Evolutionary conservation across 2,888 invertebrate species (phyloP).

Genomic region (Agrotis ipsilon): DNA sequence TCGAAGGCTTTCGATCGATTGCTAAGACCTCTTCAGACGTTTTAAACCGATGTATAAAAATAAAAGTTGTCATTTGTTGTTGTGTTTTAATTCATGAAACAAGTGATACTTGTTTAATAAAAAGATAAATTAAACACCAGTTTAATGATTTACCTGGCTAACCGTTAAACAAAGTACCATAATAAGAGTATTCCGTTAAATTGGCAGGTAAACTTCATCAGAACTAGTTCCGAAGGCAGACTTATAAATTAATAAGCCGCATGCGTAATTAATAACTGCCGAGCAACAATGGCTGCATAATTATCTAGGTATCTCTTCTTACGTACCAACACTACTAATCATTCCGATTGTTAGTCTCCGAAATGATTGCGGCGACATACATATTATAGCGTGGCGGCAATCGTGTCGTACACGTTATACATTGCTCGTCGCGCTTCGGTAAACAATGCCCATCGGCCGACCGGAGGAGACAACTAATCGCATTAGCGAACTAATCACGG

Average conservation of each 20-base stretch:
- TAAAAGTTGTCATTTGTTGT: too few species aligned
- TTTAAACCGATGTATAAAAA: too few species aligned
- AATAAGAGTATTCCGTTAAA: neutral
- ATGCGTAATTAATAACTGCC: slow-evolving; percentile 55
- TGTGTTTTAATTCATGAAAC: too few species aligned
- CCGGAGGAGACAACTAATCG: slow-evolving; percentile 86
- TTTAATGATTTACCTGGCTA: neutral
- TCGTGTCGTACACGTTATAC: slow-evolving; percentile 52
- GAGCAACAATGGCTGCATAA: slow-evolving; percentile 51
- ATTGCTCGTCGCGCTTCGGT: slow-evolving; percentile 60
- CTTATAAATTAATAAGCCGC: slow-evolving; percentile 59
- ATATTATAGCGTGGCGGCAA: slow-evolving; percentile 35
- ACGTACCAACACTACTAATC: slow-evolving; percentile 57
- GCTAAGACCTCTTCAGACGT: too few species aligned
- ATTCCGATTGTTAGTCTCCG: slow-evolving; percentile 57
- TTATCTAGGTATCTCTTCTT: slow-evolving; percentile 50
- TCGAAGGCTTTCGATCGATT: too few species aligned
- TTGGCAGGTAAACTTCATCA: neutral
- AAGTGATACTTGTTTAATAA: too few species aligned
- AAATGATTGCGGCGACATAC: slow-evolving; percentile 55
- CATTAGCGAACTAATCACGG: slow-evolving; percentile 93
- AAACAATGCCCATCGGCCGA: slow-evolving; percentile 72
- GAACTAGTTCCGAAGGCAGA: slow-evolving; percentile 28
- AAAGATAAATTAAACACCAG: too few species aligned
- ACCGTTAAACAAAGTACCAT: neutral